These are phyloP conservation scores for Riparia riparia DNA, from an alignment of 2,113 vertebrate genomes.

Conservation along the genomic window DNA sequence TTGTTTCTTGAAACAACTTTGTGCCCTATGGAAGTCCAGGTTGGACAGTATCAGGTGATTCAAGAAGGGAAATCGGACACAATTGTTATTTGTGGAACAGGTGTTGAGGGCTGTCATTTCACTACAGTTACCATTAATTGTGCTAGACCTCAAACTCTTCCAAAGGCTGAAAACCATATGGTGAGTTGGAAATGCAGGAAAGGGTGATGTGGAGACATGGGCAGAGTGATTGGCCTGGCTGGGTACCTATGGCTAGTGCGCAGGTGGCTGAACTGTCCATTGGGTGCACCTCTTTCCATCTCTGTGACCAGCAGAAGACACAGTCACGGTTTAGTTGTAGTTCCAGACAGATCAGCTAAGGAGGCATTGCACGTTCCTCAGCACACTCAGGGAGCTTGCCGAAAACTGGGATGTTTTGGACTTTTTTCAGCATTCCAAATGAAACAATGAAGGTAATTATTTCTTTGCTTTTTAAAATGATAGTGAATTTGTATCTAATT, in stretches of 20 bases:
- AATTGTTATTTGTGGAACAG: neutral
- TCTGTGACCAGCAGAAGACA: neutral
- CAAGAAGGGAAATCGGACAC: neutral
- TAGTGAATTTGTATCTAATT: slow-evolving; percentile 9
- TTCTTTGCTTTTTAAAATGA: neutral
- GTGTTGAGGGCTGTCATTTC: neutral
- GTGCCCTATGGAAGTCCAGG: neutral
- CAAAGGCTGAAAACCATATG: neutral
- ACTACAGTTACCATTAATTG: neutral
- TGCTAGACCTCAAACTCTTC: neutral
- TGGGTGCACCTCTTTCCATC: neutral
- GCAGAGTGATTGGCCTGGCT: accelerated
- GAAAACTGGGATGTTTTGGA: neutral
- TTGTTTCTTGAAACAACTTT: neutral
- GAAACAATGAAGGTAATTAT: neutral
- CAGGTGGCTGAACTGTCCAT: accelerated
- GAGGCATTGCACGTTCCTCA: neutral
- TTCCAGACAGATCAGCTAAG: neutral
- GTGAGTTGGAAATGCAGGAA: neutral
- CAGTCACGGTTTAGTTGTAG: neutral
- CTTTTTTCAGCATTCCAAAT: neutral
- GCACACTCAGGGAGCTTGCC: accelerated
- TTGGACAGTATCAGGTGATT: neutral
- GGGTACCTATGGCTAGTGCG: neutral
- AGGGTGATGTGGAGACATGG: neutral